Evolutionary conservation across 2,113 vertebrate species (phyloP).

Genomic region (Aspiorhynchus laticeps): DNA sequence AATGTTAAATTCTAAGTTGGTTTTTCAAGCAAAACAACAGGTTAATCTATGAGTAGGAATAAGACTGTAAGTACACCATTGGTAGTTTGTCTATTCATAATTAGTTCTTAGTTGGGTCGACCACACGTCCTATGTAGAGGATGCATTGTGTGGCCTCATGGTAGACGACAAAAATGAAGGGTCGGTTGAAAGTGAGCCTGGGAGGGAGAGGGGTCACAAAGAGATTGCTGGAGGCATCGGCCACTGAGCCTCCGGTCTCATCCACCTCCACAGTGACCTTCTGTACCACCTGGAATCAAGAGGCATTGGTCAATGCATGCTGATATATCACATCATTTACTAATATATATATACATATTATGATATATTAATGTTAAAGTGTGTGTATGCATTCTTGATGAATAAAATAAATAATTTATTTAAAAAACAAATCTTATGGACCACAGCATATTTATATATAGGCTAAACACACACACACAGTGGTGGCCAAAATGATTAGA

Average conservation of each 20-base stretch:
- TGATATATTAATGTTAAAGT: too few species aligned
- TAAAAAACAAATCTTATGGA: too few species aligned
- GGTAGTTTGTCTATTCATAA: slow-evolving; percentile 8
- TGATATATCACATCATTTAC: neutral
- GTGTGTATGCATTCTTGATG: too few species aligned
- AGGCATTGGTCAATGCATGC: neutral
- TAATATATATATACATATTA: too few species aligned
- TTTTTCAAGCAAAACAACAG: slow-evolving; percentile 8
- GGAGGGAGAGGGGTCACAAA: slow-evolving; percentile 74
- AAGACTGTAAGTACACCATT: neutral
- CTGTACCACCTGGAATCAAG: slow-evolving; percentile 77
- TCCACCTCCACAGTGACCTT: slow-evolving; percentile 78
- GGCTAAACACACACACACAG: too few species aligned
- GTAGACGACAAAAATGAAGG: slow-evolving; percentile 87
- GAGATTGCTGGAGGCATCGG: slow-evolving; percentile 60
- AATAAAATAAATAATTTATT: too few species aligned
- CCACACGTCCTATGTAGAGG: slow-evolving; percentile 85
- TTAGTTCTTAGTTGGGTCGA: slow-evolving; percentile 76
- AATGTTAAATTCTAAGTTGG: neutral
- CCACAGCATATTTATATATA: too few species aligned
- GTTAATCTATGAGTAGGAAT: neutral
- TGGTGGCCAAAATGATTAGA: too few species aligned
- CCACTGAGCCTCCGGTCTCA: slow-evolving; percentile 75
- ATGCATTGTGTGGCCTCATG: slow-evolving; percentile 77
- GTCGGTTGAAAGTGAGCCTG: slow-evolving; percentile 79